Evolutionary conservation across 2,888 invertebrate species (phyloP), one percentile per base, ranked within the genome.

Genomic region (Prionchulus punctatus): DNA sequence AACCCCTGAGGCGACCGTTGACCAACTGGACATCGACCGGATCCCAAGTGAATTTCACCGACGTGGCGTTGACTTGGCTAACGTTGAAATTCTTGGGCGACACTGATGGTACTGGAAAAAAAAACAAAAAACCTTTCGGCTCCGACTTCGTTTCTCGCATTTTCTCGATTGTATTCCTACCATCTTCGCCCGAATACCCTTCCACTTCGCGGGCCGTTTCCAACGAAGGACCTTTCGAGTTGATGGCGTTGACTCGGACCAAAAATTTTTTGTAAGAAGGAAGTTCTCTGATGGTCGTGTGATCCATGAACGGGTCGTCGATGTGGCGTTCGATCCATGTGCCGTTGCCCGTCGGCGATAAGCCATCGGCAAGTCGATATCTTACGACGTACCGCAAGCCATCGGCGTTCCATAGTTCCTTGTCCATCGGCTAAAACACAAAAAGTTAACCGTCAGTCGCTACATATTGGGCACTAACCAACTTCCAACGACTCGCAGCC

Each of bases 401-500:
- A 1, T 88, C 88, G 0, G 85, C 96, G 76, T 96, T 92, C 76
- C 96, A 94, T 67, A 96, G 90, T 64, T 91, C 86, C 73, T 87
- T 83, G 0, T 90, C 84, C 91, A 98, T 91, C 61, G 84, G 83
- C 82, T 84, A 69, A 30, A 71, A 69, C 28, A 28, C 12, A 28
- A 28, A 23, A 23, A 21, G 47, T 45, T 23, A 36, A 12, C n/a
- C n/a, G n/a, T n/a, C n/a, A n/a, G n/a, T n/a, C n/a, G n/a, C n/a
- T n/a, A n/a, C n/a, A n/a, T n/a, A n/a, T n/a, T n/a, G n/a, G n/a
- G n/a, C n/a, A n/a, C n/a, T n/a, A n/a, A n/a, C n/a, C n/a, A n/a
- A n/a, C n/a, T n/a, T n/a, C n/a, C n/a, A n/a, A n/a, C n/a, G n/a
- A n/a, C n/a, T n/a, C n/a, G n/a, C n/a, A n/a, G n/a, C n/a, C n/a